Conservation (phyloP, 2,797 vertebrate genomes). For the Neopelma chrysocephalum region DNA sequence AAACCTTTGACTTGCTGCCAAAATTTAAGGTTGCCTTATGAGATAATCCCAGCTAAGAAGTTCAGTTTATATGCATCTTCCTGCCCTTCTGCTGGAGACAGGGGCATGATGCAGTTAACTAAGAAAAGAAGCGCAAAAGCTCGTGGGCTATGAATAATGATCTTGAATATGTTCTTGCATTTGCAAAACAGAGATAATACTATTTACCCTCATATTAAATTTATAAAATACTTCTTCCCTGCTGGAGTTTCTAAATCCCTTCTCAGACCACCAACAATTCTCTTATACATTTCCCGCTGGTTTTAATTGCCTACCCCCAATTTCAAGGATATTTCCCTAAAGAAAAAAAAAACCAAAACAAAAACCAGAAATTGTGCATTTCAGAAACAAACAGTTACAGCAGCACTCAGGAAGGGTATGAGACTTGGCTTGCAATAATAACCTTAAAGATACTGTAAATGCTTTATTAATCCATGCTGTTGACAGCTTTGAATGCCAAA, state of each 20-base stretch:
- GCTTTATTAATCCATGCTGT: constrained; percentile 24
- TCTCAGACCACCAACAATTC: constrained; percentile 26
- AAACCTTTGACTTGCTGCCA: constrained; percentile 36
- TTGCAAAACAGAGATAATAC: constrained; percentile 19
- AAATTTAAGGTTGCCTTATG: not conserved
- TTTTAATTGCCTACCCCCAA: not conserved
- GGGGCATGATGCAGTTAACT: constrained; percentile 11
- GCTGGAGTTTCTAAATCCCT: constrained; percentile 18
- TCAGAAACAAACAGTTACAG: constrained; percentile 2
- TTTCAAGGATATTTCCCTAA: not conserved
- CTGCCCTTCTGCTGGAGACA: not conserved
- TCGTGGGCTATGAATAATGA: not conserved
- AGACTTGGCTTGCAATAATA: not conserved
- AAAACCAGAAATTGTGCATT: not conserved
- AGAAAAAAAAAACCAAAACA: not conserved
- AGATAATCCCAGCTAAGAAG: constrained; percentile 16
- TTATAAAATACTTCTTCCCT: constrained; percentile 26
- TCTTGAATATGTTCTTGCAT: not conserved
- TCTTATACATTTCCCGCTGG: not conserved
- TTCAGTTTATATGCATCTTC: not conserved
- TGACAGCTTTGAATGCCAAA: constrained; percentile 38
- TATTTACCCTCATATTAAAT: constrained; percentile 12
- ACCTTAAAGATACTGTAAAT: constrained; percentile 16
- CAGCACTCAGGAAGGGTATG: not conserved
- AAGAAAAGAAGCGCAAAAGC: constrained; percentile 35